Evolutionary conservation across 1,140 invertebrate species (phyloP).

Genomic region (Tachypleus tridentatus): DNA sequence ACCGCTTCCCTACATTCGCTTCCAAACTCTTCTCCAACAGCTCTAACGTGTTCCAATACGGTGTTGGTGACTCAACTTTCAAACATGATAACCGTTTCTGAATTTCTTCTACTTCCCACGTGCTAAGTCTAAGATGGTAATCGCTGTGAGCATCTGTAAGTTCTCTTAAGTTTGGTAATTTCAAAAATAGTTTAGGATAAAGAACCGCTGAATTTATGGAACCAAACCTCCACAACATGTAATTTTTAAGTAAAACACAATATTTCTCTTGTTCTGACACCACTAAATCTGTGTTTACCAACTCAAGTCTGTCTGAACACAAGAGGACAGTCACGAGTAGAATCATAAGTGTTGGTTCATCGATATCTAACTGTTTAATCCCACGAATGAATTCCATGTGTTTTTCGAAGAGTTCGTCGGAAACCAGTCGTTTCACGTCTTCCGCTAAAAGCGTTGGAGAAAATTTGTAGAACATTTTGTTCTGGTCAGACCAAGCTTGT

Average conservation of each 20-base stretch:
- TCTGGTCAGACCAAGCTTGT: slow-evolving; percentile 21
- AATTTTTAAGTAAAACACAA: slow-evolving; percentile 37
- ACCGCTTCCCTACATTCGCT: background rate
- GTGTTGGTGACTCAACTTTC: slow-evolving; percentile 22
- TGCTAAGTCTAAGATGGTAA: slow-evolving; percentile 32
- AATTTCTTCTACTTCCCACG: slow-evolving; percentile 27
- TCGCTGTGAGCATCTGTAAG: slow-evolving; percentile 42
- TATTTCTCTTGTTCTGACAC: slow-evolving; percentile 39
- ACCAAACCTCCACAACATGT: slow-evolving; percentile 39
- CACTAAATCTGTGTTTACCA: slow-evolving; percentile 31
- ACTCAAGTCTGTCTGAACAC: slow-evolving; percentile 37
- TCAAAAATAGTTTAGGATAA: slow-evolving; percentile 41
- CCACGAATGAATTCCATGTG: slow-evolving; percentile 39
- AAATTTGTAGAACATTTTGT: slow-evolving; percentile 14
- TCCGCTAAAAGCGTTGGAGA: slow-evolving; percentile 19
- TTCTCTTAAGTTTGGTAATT: slow-evolving; percentile 41
- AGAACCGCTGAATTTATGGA: slow-evolving; percentile 29
- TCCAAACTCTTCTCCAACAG: background rate
- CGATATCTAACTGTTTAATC: slow-evolving; percentile 35
- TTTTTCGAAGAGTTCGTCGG: slow-evolving; percentile 36
- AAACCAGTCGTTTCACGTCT: slow-evolving; percentile 30
- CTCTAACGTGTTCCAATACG: background rate
- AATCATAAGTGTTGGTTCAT: slow-evolving; percentile 40
- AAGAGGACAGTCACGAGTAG: slow-evolving; percentile 41
- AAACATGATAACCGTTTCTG: slow-evolving; percentile 28